These are phyloP conservation scores for Gadus chalcogrammus DNA, from an alignment of 2,113 vertebrate species.

Conservation along the genomic window DNA sequence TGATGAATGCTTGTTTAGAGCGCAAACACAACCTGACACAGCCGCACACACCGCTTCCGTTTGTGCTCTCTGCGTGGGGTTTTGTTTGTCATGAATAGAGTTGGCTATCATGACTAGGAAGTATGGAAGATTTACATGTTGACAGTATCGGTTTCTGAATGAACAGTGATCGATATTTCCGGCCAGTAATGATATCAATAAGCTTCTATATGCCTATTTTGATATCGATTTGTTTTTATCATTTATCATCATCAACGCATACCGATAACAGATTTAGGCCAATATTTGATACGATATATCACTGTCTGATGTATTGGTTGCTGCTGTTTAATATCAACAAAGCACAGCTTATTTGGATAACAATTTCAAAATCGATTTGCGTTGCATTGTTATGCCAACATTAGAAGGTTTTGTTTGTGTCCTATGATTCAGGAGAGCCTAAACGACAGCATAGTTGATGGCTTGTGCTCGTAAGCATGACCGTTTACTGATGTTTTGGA, in stretches of 20 bases:
- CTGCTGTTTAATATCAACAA: slow-evolving; percentile 48
- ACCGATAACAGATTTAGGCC: too few relatives aligned
- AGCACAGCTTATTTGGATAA: slow-evolving; percentile 26
- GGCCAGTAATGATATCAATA: slow-evolving; percentile 1
- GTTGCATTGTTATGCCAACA: slow-evolving; percentile 47
- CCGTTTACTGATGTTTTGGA: slow-evolving; percentile 45
- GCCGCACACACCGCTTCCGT: slow-evolving; percentile 59
- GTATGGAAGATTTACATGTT: neutral
- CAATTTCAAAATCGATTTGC: slow-evolving; percentile 49
- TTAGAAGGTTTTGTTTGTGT: slow-evolving; percentile 49
- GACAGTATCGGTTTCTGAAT: neutral
- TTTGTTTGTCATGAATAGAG: slow-evolving; percentile 50
- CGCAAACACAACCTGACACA: slow-evolving; percentile 55
- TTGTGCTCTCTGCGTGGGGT: slow-evolving; percentile 31
- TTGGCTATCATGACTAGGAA: neutral
- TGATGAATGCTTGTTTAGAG: slow-evolving; percentile 25
- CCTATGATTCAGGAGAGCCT: slow-evolving; percentile 55
- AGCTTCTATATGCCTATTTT: too few relatives aligned
- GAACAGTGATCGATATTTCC: neutral
- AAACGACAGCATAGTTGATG: slow-evolving; percentile 68
- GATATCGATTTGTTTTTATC: too few relatives aligned
- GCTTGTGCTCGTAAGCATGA: slow-evolving; percentile 60
- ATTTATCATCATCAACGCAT: too few relatives aligned
- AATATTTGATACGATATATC: too few relatives aligned
- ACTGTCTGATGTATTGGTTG: too few relatives aligned